Base-by-base conservation (phyloP, 2,113 vertebrate species). In the Orycteropus afer region DNA sequence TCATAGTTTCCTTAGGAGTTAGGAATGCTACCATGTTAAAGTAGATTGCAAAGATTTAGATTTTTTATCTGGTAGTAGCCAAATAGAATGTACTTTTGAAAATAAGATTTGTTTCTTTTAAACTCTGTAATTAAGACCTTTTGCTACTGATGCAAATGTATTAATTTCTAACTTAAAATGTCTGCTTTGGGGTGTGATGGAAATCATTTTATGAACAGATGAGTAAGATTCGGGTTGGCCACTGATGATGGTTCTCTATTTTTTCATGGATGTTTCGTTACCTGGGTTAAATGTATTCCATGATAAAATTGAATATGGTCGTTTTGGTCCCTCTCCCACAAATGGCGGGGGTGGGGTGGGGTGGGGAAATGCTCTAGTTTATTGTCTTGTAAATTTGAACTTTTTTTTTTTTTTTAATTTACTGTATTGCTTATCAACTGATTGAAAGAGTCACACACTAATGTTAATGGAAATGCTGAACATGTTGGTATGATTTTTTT, bases 121-220 rank as follows among this genome's bases (percentile, higher is more conserved):
- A 73, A 59, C 53, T 91, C 42, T 89, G n/a, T 89, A 40, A 67
- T 80, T 53, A 82, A 80, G 65, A 91, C 23, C 34, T 83, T 65
- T 73, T 14, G 37, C 53, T 73, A 23, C 71, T 74, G 18, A 69
- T 32, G n/a, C 17, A 34, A 37, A 37, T 91, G 42, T 90, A 59
- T 83, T 37, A 27, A 27, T 61, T 67, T 67, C 34, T 67, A 84
- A n/a, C 82, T 87, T 78, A 57, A 59, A 37, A 63, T 63, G 42
- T 63, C 86, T 71, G 49, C 22, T 57, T 90, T 37, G n/a, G 32
- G 27, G 5, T 89, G 9, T 49, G 51, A 63, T 51, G 49, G 78
- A 55, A 29, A 71, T 67, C 53, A 55, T 10, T 49, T 73, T 73
- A 61, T 81, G 65, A 47, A 81, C 63, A 53, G 74, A n/a, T 15